Evolutionary conservation across 2,797 vertebrate genomes (phyloP), one percentile per base, ranked within the genome.

Genomic region (Cyprinodon diabolis): DNA sequence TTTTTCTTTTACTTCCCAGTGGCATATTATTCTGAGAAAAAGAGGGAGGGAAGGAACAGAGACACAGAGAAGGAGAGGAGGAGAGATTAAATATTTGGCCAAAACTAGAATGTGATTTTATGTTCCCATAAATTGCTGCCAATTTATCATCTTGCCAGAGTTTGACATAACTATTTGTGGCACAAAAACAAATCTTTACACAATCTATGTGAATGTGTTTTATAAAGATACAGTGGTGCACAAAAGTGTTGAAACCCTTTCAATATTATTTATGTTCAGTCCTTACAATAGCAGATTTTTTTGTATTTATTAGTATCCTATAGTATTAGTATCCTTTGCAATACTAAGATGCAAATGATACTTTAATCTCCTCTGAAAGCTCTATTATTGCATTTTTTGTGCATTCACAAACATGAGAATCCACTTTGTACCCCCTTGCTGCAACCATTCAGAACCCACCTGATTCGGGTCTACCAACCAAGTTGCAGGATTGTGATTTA

Each of bases 61-160:
- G 81, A 77, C 35, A 71, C 17, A 68, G 48, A 48, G 71, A 75
- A 62, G 66, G 66, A 75, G 58, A 77, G 58, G 65, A 74, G 62
- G 77, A 85, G 84, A 90, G 84, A 92, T 91, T 92, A 89, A 91
- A 93, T 91, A 93, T 93, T 92, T 93, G 91, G 88, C 87, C 86
- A 84, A 87, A 92, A 85, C 84, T 76, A 88, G 77, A 89, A 91
- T 90, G 85, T 43, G 60, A 82, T 89, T 88, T 89, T 78, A 69
- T 80, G 75, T 85, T 90, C 82, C 72, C 82, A 84, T 81, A 84
- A 85, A 88, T 48, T 66, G 84, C 77, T 74, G 81, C 71, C 69
- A 55, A 89, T 81, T 88, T 83, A 90, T 87, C 84, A 84, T 89
- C 84, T 82, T 84, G 72, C 76, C 70, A 89, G 81, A 73, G 65